Base-by-base conservation (phyloP, 2,888 invertebrate genomes). In the Trissolcus japonicus region DNA sequence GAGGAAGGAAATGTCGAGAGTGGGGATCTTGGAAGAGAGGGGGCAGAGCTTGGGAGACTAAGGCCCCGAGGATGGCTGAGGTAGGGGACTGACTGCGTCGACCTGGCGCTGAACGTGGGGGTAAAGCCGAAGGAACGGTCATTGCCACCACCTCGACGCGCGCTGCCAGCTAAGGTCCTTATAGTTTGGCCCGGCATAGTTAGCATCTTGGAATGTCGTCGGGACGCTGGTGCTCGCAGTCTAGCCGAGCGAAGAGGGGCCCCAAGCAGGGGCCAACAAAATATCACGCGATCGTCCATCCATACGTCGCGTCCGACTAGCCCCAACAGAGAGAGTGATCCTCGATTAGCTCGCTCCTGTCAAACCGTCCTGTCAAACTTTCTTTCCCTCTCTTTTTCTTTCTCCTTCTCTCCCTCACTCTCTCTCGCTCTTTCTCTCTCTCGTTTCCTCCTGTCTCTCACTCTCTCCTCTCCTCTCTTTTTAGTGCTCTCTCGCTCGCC, bases 81-180 rank as follows among this genome's bases (percentile, higher is more conserved):
- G 51, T 51, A 19, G 51, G 51, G 51, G 46, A 35, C n/a, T 46
- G 43, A 43, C 25, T 35, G 46, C 46, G 46, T 46, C 77, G 75
- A 79, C 77, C 71, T 71, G 80, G 67, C 54, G 65, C 61, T 57
- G 61, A 73, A 51, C 60, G 67, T 21, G 79, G 68, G 73, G 79
- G 77, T 77, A 76, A 60, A 78, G 67, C 48, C 68, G 79, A 82
- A 83, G 85, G 88, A 88, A 89, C 89, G 89, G 89, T 89, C 89
- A 89, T 89, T 88, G 89, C 88, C 89, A 88, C 89, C 86, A 88
- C 88, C 86, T 87, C 85, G 81, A 82, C 82, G 83, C 83, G 81
- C 82, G 82, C 53, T 71, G 43, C 81, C 82, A 80, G 82, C 83
- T 85, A 83, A 80, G 84, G 81, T 84, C 82, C 78, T 76, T 80